Evolutionary conservation across 2,888 invertebrate species (phyloP).

Genomic region (Ornithoptera alexandrae): DNA sequence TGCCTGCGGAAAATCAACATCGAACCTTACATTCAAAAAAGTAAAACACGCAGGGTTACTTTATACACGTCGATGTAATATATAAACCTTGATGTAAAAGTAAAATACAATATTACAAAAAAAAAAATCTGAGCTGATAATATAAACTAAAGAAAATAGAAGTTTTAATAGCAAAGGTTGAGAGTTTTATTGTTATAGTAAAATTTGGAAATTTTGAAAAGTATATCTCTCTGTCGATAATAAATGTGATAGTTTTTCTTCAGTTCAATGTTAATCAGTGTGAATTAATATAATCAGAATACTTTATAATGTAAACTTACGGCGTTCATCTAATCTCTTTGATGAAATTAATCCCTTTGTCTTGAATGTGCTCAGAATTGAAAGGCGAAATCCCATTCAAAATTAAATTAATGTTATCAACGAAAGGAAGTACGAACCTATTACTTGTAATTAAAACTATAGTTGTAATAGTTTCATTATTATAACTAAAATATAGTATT

Average conservation of each 20-base stretch:
- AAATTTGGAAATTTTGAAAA: no score
- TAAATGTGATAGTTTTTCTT: background rate
- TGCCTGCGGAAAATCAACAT: conserved; percentile 13
- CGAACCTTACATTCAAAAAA: conserved; percentile 8
- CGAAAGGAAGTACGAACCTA: background rate
- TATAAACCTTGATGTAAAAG: no score
- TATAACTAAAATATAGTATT: background rate
- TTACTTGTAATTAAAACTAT: conserved; percentile 1
- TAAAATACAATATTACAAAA: background rate
- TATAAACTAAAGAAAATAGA: background rate
- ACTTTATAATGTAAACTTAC: conserved; percentile 9
- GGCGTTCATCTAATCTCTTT: conserved; percentile 15
- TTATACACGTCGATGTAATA: background rate
- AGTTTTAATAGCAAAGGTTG: no score
- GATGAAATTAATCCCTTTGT: conserved; percentile 17
- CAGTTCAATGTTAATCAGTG: background rate
- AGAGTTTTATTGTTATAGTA: no score
- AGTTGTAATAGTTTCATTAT: background rate
- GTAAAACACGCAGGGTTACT: background rate
- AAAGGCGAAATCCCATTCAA: conserved; percentile 8
- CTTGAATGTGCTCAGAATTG: conserved; percentile 6
- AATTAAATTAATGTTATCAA: conserved; percentile 12
- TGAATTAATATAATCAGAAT: conserved; percentile 1
- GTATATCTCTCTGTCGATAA: no score
- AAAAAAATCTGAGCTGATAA: background rate